These are phyloP conservation scores for Ascaphus truei DNA, from an alignment of 2,113 vertebrate species.

Conservation along the genomic window DNA sequence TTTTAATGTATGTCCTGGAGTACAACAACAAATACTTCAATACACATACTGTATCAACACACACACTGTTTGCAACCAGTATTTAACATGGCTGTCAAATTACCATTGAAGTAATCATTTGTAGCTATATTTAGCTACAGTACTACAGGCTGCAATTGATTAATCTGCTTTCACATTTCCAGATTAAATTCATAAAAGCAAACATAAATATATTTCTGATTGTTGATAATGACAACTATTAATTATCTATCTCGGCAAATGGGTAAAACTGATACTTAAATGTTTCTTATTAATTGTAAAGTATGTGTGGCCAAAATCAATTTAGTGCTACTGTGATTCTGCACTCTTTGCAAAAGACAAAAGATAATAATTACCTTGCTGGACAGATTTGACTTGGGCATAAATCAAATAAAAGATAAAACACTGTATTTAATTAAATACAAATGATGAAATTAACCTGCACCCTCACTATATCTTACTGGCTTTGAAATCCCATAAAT, in stretches of 20 bases:
- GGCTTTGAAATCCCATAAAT: background rate
- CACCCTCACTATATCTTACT: background rate
- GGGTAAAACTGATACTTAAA: background rate
- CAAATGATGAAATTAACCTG: background rate
- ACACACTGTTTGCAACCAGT: too few relatives aligned
- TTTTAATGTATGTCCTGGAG: too few relatives aligned
- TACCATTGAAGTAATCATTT: too few relatives aligned
- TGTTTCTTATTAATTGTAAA: background rate
- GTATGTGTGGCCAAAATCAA: background rate
- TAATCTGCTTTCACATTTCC: too few relatives aligned
- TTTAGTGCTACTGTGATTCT: background rate
- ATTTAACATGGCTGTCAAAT: too few relatives aligned
- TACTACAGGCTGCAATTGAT: too few relatives aligned
- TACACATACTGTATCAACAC: too few relatives aligned
- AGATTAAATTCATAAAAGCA: too few relatives aligned
- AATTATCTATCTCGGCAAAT: background rate
- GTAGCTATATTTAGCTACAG: too few relatives aligned
- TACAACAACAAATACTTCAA: too few relatives aligned
- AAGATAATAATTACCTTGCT: constrained; percentile 21
- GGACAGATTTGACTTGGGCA: constrained; percentile 13
- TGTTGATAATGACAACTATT: background rate
- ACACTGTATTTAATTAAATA: constrained; percentile 15
- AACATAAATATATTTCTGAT: background rate
- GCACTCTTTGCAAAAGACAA: background rate
- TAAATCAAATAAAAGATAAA: constrained; percentile 33